phyloP scores from a whole-genome alignment of 2,888 invertebrate species.

The Noctua janthe region DNA sequence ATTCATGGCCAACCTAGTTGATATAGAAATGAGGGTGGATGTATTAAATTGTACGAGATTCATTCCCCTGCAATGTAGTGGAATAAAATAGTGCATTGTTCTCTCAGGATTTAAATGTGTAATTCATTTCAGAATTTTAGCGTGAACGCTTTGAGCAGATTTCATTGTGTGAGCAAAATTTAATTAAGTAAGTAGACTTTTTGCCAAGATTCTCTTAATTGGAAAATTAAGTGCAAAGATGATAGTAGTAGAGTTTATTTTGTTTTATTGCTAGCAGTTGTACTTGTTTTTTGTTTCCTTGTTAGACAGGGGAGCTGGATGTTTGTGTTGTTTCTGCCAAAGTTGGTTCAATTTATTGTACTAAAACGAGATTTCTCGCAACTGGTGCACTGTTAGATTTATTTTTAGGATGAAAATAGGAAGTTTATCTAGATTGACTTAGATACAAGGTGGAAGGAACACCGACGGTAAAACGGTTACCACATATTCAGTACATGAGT shows the following conservation, averaged over 20 bases:
- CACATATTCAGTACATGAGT: too few relatives aligned
- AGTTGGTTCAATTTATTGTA: conserved; percentile 20
- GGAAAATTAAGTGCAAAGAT: conserved; percentile 28
- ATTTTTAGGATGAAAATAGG: not conserved
- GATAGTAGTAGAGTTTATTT: not conserved
- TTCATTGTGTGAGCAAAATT: conserved; percentile 32
- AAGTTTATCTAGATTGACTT: conserved; percentile 5
- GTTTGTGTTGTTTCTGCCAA: conserved; percentile 23
- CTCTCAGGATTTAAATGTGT: conserved; percentile 55
- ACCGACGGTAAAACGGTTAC: too few relatives aligned
- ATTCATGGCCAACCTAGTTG: conserved; percentile 61
- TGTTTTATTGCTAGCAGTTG: conserved; percentile 3
- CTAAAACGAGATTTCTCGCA: conserved; percentile 13
- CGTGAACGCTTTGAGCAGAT: conserved; percentile 33
- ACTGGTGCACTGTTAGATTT: not conserved
- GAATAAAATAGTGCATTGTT: conserved; percentile 71
- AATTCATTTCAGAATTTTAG: conserved; percentile 61
- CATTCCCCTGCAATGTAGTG: conserved; percentile 70
- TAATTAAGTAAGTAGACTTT: conserved; percentile 42
- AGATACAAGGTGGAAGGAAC: too few relatives aligned
- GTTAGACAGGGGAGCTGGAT: conserved; percentile 8
- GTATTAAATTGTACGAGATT: conserved; percentile 68
- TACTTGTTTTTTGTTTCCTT: conserved; percentile 26
- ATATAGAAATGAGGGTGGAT: conserved; percentile 52
- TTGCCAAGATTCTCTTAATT: conserved; percentile 22